phyloP scores from a whole-genome alignment of 2,797 vertebrate genomes.

The Phataginus tetradactyla region DNA sequence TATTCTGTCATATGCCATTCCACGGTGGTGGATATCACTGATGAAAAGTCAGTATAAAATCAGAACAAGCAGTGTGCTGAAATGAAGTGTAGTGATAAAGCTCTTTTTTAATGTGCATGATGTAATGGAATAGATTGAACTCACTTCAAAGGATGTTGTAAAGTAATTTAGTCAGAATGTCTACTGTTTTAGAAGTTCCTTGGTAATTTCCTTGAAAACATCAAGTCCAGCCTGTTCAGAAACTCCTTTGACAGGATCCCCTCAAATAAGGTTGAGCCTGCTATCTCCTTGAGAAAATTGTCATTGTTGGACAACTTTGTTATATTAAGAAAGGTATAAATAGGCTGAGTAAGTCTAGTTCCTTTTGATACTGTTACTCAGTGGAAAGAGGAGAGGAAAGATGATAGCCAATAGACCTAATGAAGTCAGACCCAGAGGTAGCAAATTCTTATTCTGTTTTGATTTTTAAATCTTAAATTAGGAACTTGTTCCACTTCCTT shows the following conservation, averaged over 20 bases:
- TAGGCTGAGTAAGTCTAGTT: neutral
- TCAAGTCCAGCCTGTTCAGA: neutral
- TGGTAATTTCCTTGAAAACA: slow-evolving; percentile 24
- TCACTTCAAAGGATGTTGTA: neutral
- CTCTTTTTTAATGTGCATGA: neutral
- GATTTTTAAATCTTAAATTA: neutral
- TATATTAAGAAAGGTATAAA: slow-evolving; percentile 1
- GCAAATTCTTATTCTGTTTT: neutral
- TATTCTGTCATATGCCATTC: slow-evolving; percentile 24
- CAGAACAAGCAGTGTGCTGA: neutral
- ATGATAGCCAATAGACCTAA: neutral
- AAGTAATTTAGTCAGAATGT: neutral
- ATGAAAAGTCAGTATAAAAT: neutral
- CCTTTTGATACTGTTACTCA: neutral
- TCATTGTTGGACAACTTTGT: neutral
- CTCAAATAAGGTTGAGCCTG: neutral
- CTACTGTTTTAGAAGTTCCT: slow-evolving; percentile 16
- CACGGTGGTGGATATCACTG: neutral
- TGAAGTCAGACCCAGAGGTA: neutral
- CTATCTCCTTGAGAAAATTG: neutral
- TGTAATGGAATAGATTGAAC: neutral
- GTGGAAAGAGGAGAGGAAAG: neutral
- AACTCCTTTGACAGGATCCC: neutral
- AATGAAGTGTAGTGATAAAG: neutral
- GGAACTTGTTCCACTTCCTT: neutral